Evolutionary conservation across 1,140 invertebrate genomes (phyloP).

Genomic region (Coenobita brevimanus): DNA sequence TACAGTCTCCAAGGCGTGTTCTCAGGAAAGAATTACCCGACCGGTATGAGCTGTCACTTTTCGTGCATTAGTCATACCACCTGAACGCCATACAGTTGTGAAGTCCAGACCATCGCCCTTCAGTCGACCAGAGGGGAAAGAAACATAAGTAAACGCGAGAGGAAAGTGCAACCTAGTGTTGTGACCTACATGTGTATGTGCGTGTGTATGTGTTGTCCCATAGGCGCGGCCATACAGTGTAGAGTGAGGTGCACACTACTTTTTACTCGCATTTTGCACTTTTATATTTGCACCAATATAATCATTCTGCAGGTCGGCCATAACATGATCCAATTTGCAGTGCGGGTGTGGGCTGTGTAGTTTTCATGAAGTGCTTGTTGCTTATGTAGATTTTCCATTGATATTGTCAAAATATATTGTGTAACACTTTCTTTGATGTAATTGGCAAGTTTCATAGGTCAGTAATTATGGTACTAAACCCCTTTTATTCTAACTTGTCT

Average conservation of each 20-base stretch:
- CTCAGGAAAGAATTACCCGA: conserved; percentile 16
- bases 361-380: no score
- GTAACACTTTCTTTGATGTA: no score
- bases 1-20: conserved; percentile 53
- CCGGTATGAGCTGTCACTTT: conserved; percentile 55
- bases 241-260: not conserved
- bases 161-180: not conserved
- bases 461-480: no score
- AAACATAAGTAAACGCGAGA: not conserved
- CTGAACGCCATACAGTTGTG: not conserved
- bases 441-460: no score
- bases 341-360: no score
- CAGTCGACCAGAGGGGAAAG: not conserved
- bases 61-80: not conserved
- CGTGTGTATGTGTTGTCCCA: not conserved
- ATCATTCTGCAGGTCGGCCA: no score
- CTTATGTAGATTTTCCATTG: no score
- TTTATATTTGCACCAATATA: no score
- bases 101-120: not conserved
- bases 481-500: no score
- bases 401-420: no score
- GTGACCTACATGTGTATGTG: conserved; percentile 34
- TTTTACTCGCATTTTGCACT: no score
- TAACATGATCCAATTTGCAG: no score
- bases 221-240: conserved; percentile 26